A percentile compares a stretch with the other conserved stretches of the same genome.
Evolutionary conservation across 2,113 vertebrate species (phyloP).

Genomic region (Cynopterus brachyotis): DNA sequence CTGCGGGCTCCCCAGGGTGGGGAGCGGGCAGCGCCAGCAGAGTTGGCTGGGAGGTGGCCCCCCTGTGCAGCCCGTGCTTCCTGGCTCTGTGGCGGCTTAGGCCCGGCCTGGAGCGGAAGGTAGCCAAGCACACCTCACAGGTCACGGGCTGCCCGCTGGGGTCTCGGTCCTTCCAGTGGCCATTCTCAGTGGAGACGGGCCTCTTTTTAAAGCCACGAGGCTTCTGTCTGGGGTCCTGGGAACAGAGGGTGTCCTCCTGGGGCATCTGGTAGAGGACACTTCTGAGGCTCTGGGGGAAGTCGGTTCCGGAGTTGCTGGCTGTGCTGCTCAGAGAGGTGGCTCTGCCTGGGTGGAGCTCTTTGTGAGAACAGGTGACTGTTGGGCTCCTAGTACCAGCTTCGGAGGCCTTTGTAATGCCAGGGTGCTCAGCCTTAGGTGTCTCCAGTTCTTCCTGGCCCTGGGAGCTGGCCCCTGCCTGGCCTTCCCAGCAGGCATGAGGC

Average conservation of each 20-base stretch:
- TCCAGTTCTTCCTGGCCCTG: not conserved
- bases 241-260: not conserved
- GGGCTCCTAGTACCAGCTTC: not conserved
- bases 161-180: constrained; percentile 69
- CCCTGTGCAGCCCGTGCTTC: constrained; percentile 88
- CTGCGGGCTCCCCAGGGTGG: not conserved
- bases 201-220: not conserved
- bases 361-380: not conserved
- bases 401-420: not conserved
- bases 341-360: not conserved
- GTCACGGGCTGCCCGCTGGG: constrained; percentile 23
- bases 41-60: constrained; percentile 52
- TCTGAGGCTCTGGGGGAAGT: not conserved
- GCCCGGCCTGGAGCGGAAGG: constrained; percentile 92
- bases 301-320: not conserved
- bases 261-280: not conserved
- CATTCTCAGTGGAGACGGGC: constrained; percentile 63
- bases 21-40: not conserved
- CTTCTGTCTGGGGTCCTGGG: constrained; percentile 43
- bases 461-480: not conserved
- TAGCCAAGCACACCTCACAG: constrained; percentile 92
- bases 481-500: not conserved
- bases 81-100: constrained; percentile 95
- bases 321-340: not conserved
- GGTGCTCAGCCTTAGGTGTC: not conserved